Conservation (phyloP, 2,113 vertebrate genomes). For the Numida meleagris region DNA sequence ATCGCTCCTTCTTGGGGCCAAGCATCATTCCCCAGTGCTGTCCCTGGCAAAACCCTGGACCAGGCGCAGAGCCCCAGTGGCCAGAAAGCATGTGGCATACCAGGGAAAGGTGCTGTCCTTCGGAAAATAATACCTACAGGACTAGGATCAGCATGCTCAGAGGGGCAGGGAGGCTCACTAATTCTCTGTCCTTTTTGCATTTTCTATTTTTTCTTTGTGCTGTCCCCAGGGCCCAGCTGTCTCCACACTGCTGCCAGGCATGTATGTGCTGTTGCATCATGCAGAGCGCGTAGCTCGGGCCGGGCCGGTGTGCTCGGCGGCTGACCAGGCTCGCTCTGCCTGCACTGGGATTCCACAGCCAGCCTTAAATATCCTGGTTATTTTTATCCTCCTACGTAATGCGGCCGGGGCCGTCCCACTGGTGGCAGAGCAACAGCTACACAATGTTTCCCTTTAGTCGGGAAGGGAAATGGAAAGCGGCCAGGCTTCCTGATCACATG, state of each 20-base stretch:
- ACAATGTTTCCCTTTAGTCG: slow-evolving; percentile 94
- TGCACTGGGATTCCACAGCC: slow-evolving; percentile 92
- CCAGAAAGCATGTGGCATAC: rapidly evolving
- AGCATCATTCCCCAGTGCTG: not conserved
- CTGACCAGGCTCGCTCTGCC: slow-evolving; percentile 86
- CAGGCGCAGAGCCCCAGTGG: not conserved
- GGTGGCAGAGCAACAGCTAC: slow-evolving; percentile 73
- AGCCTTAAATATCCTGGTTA: slow-evolving; percentile 99
- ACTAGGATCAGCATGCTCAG: not conserved
- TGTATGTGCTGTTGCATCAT: slow-evolving; percentile 71
- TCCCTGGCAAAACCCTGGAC: not conserved
- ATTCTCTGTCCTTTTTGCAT: not conserved
- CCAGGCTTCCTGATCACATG: slow-evolving; percentile 98
- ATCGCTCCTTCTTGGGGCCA: rapidly evolving
- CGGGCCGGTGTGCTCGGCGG: slow-evolving; percentile 66
- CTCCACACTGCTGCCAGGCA: slow-evolving; percentile 33
- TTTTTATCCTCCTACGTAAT: slow-evolving; percentile 98
- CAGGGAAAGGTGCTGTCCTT: not conserved
- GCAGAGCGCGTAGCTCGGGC: not conserved
- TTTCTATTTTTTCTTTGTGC: not conserved
- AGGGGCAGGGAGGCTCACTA: not conserved
- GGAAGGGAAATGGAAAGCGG: slow-evolving; percentile 94
- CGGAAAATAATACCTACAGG: not conserved
- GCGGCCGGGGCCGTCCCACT: slow-evolving; percentile 83
- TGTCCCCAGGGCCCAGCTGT: slow-evolving; percentile 31